Conservation (phyloP, 2,113 vertebrate genomes). For the Phyllopteryx taeniolatus region DNA sequence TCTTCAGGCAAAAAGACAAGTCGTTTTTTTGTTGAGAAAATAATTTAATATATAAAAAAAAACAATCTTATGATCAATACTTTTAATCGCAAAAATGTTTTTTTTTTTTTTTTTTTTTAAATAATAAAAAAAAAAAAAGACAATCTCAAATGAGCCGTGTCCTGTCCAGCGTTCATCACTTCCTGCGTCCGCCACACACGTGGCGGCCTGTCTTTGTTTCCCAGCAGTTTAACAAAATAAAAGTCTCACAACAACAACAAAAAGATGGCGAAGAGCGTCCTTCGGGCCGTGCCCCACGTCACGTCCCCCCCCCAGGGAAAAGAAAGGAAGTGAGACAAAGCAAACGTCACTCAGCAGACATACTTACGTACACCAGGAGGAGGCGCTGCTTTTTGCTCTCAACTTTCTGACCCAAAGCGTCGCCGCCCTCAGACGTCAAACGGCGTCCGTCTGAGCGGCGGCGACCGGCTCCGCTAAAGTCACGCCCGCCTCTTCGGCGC, state of each 20-base stretch:
- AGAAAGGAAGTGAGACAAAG: conserved; percentile 68
- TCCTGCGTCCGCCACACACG: neutral
- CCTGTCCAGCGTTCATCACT: conserved; percentile 7
- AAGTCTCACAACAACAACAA: conserved; percentile 39
- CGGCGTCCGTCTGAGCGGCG: neutral
- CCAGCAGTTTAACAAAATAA: conserved; percentile 69
- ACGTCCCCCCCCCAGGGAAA: conserved; percentile 48
- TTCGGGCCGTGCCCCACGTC: conserved; percentile 64
- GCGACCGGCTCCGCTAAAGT: conserved; percentile 51
- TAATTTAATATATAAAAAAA: conserved; percentile 8
- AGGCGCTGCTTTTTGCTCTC: conserved; percentile 29
- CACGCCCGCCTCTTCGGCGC: conserved; percentile 94
- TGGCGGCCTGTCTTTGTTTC: conserved; percentile 76
- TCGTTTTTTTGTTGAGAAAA: neutral
- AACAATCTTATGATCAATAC: neutral
- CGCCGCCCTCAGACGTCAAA: neutral
- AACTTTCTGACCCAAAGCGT: conserved; percentile 21
- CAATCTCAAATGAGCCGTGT: neutral
- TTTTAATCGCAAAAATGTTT: conserved; percentile 9
- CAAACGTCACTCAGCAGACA: conserved; percentile 85
- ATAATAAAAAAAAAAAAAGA: neutral
- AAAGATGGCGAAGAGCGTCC: conserved; percentile 22
- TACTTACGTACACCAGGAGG: conserved; percentile 92
- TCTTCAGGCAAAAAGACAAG: neutral
- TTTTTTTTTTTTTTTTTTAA: neutral